Base-by-base conservation (phyloP, 1,140 invertebrate genomes). In the Drosophila saltans region DNA sequence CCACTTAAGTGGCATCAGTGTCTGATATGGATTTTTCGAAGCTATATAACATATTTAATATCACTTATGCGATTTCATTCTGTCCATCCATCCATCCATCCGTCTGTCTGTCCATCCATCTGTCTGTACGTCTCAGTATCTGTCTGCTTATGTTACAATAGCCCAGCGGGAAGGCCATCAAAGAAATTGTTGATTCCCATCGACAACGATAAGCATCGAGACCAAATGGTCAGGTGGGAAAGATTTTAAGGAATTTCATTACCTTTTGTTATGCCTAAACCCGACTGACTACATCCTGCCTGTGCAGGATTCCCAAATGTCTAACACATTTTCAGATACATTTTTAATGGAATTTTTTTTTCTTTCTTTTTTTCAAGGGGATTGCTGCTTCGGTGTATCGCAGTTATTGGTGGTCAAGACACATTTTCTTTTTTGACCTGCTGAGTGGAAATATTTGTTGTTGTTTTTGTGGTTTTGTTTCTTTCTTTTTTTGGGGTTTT, bases 151-250 rank as follows among this genome's bases (percentile, higher is more conserved):
- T 60, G 21, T 55, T 11, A 16, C 58, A 69, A 72, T 72, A 58
- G 56, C 41, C 63, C 66, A 65, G 33, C 59, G 55, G 68, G 52
- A 68, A 41, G 66, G 62, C 40, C 64, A 71, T 75, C 65, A 75
- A 75, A 79, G 69, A 72, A 69, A 76, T 79, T 78, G 71, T 57
- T 52, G 58, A 41, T 11, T 16, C 16, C 59, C 69, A 64, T 64
- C 45, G 30, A 39, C 43, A 36, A 41, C 21, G 28, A 61, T 40
- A 11, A 24, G 40, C 40, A 24, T 11, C 8, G 36, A 57, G 21
- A 26, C n/a, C 24, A 52, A 55, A 48, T 4, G 24, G 33, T 58
- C 30, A 58, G 33, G 56, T 30, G 56, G 16, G 11, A 16, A 40
- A 40, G 39, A 40, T 24, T 48, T 52, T 3, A 52, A 52, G 45